Evolutionary conservation across 2,113 vertebrate species (phyloP).

Genomic region (Rhagologus leucostigma): DNA sequence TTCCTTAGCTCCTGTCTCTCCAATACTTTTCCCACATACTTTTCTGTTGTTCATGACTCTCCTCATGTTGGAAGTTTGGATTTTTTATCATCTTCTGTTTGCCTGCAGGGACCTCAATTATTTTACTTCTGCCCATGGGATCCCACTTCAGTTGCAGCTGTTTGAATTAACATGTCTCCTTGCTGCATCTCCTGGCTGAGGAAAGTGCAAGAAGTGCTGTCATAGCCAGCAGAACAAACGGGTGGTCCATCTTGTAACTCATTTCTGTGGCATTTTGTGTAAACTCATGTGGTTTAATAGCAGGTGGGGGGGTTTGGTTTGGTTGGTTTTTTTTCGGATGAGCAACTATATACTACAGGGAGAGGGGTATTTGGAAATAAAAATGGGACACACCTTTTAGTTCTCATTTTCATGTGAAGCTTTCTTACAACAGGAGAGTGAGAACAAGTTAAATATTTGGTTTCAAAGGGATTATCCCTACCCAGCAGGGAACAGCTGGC

Average conservation of each 20-base stretch:
- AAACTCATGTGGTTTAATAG: not conserved
- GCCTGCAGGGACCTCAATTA: not conserved
- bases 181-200: not conserved
- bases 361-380: not conserved
- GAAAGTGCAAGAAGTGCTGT: not conserved
- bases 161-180: not conserved
- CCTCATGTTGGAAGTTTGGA: not conserved
- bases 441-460: constrained; percentile 58
- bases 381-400: constrained; percentile 19
- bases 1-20: not conserved
- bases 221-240: not conserved
- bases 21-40: not conserved
- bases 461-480: constrained; percentile 56
- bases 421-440: constrained; percentile 30
- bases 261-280: not conserved
- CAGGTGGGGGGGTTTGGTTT: not conserved
- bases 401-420: constrained; percentile 15
- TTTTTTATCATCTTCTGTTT: not conserved
- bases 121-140: not conserved
- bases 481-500: constrained; percentile 51
- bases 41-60: not conserved
- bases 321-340: not conserved
- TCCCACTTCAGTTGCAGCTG: not conserved
- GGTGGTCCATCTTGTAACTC: not conserved
- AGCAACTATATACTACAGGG: not conserved